These are phyloP conservation scores for Stegastes partitus DNA, from an alignment of 2,113 vertebrate genomes.

Conservation along the genomic window DNA sequence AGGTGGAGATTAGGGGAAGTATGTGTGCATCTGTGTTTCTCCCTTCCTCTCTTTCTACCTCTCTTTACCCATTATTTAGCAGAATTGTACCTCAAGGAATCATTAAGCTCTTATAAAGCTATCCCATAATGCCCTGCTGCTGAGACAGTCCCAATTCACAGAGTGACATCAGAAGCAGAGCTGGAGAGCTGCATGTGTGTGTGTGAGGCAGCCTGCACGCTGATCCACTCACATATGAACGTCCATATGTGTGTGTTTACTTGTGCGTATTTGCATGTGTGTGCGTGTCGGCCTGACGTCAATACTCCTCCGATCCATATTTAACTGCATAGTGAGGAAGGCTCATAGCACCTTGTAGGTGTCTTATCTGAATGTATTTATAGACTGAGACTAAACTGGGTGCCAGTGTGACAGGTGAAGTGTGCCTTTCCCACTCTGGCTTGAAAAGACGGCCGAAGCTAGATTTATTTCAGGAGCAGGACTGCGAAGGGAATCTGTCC, in stretches of 20 bases:
- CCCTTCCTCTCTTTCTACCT: conserved; percentile 1
- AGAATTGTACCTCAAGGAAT: conserved; percentile 37
- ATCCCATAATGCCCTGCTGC: conserved; percentile 68
- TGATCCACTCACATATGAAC: conserved; percentile 9
- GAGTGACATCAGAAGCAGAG: conserved; percentile 74
- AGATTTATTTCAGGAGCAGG: conserved; percentile 34
- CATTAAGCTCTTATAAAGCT: conserved; percentile 68
- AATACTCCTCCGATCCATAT: conserved; percentile 76
- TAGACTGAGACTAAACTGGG: conserved; percentile 55
- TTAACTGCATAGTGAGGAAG: conserved; percentile 67
- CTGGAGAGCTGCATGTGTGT: conserved; percentile 38
- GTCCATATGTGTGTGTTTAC: conserved; percentile 22
- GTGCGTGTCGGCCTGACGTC: conserved; percentile 69
- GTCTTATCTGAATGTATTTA: conserved; percentile 68
- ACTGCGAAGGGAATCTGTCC: neutral
- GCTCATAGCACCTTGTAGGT: conserved; percentile 68
- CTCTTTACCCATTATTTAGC: conserved; percentile 38
- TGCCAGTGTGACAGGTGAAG: conserved; percentile 58
- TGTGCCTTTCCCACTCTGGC: conserved; percentile 15
- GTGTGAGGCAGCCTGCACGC: neutral
- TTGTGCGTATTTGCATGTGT: conserved; percentile 14
- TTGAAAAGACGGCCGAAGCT: neutral
- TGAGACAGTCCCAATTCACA: conserved; percentile 73
- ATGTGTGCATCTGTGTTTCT: conserved; percentile 18
- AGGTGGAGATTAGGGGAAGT: neutral